Evolutionary conservation across 1,140 invertebrate species (phyloP).

Genomic region (Pectinophora gossypiella): DNA sequence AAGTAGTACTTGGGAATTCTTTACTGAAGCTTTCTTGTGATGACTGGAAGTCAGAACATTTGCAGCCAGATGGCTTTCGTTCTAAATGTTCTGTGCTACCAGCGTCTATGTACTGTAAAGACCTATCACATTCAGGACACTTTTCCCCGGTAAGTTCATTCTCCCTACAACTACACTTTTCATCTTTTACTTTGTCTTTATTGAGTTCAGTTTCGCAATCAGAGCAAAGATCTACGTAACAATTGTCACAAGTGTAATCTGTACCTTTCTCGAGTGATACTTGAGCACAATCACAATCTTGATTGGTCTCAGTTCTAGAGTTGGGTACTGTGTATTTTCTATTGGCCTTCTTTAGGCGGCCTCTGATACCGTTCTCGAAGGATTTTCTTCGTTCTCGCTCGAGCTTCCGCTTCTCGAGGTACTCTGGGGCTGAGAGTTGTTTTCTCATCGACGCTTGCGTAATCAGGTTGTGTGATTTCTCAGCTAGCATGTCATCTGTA

Average conservation of each 20-base stretch:
- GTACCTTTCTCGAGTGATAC: constrained; percentile 58
- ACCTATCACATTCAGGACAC: constrained; percentile 61
- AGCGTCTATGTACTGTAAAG: constrained; percentile 53
- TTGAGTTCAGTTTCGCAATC: constrained; percentile 54
- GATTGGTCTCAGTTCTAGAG: constrained; percentile 37
- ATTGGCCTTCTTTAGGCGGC: constrained; percentile 72
- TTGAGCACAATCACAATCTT: constrained; percentile 58
- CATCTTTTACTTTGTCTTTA: constrained; percentile 42
- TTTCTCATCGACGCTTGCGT: constrained; percentile 79
- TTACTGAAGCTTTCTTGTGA: constrained; percentile 65
- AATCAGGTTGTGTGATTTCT: constrained; percentile 71
- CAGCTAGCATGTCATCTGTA: constrained; percentile 70
- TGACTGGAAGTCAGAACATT: constrained; percentile 64
- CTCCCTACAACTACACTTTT: constrained; percentile 41
- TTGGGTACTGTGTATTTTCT: constrained; percentile 48
- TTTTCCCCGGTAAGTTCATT: constrained; percentile 40
- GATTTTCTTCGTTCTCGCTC: constrained; percentile 83
- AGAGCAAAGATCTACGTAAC: constrained; percentile 61
- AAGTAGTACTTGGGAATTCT: constrained; percentile 35
- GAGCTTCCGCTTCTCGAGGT: constrained; percentile 87
- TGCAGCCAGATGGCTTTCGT: constrained; percentile 46
- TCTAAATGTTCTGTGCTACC: constrained; percentile 57
- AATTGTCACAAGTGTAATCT: constrained; percentile 65
- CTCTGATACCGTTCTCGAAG: constrained; percentile 77
- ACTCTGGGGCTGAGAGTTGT: constrained; percentile 91